Evolutionary conservation across 2,888 invertebrate species (phyloP).

Genomic region (Rhaphigaster nebulosa): DNA sequence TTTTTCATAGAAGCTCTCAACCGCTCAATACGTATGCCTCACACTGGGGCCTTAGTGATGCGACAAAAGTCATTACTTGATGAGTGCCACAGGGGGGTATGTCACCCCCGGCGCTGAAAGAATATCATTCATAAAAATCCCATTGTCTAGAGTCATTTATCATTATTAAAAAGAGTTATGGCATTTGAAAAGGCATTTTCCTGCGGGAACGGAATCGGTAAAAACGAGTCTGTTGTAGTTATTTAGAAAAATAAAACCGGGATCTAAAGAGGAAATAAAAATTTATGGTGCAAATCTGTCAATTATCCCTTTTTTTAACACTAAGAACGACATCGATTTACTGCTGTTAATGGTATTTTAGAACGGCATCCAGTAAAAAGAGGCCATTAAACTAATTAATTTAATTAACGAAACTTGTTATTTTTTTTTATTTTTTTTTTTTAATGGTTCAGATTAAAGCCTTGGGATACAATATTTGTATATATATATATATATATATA

Average conservation of each 20-base stretch:
- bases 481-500: no score
- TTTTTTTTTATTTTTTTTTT: no score
- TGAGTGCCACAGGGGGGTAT: neutral
- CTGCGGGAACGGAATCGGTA: neutral
- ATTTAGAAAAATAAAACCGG: neutral
- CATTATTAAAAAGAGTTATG: slow-evolving; percentile 11
- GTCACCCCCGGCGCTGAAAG: neutral
- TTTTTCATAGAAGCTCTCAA: no score
- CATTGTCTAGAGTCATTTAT: neutral
- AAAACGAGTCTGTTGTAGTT: neutral
- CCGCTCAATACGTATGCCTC: neutral
- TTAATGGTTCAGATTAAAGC: no score
- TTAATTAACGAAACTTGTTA: no score
- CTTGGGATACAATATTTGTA: no score
- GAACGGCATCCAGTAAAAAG: no score
- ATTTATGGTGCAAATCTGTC: neutral
- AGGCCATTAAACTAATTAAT: no score
- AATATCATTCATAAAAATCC: slow-evolving; percentile 9
- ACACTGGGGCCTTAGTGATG: neutral
- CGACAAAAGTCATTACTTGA: slow-evolving; percentile 7
- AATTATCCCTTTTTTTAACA: neutral
- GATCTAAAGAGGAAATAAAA: neutral
- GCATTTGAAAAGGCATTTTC: neutral
- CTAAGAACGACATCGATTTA: no score
- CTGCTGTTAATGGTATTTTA: neutral